These are phyloP conservation scores for Halcyon badia DNA, from an alignment of 2,797 vertebrate species.

Conservation along the genomic window DNA sequence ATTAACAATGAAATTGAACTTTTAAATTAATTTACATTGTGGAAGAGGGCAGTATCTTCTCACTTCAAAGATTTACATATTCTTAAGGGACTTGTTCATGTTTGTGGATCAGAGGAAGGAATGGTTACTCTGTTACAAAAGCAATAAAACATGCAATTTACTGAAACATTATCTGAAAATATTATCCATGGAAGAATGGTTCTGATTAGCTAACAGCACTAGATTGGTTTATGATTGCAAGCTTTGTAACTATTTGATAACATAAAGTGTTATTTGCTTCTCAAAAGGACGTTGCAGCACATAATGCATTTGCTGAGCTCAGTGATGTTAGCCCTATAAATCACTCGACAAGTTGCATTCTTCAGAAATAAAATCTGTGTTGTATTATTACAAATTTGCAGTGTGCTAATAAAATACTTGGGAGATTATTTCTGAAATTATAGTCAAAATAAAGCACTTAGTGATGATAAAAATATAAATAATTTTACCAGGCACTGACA, in stretches of 20 bases:
- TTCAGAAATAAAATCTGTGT: constrained; percentile 1
- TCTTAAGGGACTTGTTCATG: background rate
- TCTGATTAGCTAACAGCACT: constrained; percentile 57
- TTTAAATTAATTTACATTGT: background rate
- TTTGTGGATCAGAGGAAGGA: background rate
- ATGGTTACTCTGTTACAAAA: constrained; percentile 18
- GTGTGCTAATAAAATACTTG: background rate
- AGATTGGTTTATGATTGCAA: constrained; percentile 30
- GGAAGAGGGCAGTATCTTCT: background rate
- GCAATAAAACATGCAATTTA: constrained; percentile 54
- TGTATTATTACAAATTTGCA: background rate
- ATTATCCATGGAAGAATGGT: constrained; percentile 52
- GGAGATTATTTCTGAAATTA: background rate
- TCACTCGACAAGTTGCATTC: background rate
- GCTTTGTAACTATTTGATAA: constrained; percentile 46
- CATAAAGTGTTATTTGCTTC: constrained; percentile 22
- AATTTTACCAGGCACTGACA: background rate
- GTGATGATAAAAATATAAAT: background rate
- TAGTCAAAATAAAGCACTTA: background rate
- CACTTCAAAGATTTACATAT: background rate
- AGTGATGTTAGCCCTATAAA: constrained; percentile 21
- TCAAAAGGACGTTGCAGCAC: background rate
- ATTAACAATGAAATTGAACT: background rate
- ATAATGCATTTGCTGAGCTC: constrained; percentile 1
- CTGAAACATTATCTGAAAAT: constrained; percentile 33